These are phyloP conservation scores for Aculops lycopersici DNA, from an alignment of 1,140 invertebrate genomes.

Conservation along the genomic window DNA sequence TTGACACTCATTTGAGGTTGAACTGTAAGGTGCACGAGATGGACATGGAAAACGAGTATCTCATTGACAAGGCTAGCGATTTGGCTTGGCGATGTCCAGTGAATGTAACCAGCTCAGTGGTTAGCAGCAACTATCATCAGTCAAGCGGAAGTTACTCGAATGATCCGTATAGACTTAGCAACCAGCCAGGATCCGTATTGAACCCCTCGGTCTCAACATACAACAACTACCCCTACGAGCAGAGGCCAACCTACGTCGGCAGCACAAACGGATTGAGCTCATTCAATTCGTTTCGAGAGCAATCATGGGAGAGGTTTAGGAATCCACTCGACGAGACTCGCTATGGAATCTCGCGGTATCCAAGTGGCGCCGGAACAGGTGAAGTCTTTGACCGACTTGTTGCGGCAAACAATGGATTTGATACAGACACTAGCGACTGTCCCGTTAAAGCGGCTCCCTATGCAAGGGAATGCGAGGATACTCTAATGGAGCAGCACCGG, in stretches of 20 bases:
- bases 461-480: conserved; percentile 4
- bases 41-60: conserved; percentile 3
- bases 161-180: too few relatives aligned
- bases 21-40: neutral
- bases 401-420: neutral
- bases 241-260: neutral
- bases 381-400: neutral
- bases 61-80: conserved; percentile 8
- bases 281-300: neutral
- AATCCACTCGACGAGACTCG: neutral
- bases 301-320: neutral
- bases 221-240: neutral
- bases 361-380: neutral
- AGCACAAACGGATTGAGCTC: neutral
- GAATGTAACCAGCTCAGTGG: too few relatives aligned
- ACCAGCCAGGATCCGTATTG: neutral
- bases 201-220: neutral
- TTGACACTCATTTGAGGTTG: neutral
- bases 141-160: neutral
- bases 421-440: neutral
- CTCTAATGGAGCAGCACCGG: conserved; percentile 4
- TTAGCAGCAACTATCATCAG: neutral
- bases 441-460: neutral
- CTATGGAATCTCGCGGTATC: neutral
- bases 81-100: conserved; percentile 9